Evolutionary conservation across 1,140 invertebrate genomes (phyloP).

Genomic region (Grapholita molesta): DNA sequence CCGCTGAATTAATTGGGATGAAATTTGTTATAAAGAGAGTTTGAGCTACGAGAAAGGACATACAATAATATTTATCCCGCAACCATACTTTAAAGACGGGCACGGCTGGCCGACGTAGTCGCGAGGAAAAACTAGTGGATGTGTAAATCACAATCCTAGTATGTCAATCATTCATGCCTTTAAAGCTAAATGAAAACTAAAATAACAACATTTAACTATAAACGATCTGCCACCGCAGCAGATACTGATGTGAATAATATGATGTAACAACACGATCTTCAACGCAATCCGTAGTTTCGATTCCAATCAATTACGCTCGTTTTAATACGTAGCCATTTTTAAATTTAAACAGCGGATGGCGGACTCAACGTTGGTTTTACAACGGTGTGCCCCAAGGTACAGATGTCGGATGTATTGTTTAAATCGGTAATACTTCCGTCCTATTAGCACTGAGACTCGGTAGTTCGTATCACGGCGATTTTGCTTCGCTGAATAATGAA

Average conservation of each 20-base stretch:
- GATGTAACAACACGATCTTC: not conserved
- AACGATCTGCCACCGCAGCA: not conserved
- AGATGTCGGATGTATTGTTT: constrained; percentile 6
- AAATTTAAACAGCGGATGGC: constrained; percentile 7
- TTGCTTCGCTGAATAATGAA: constrained; percentile 37
- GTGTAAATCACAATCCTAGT: too few species aligned
- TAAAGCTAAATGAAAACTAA: not conserved
- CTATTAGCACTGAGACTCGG: not conserved
- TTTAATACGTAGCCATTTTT: constrained; percentile 9
- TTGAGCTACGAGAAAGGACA: too few species aligned
- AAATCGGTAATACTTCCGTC: not conserved
- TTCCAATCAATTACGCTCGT: constrained; percentile 13
- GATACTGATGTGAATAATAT: not conserved
- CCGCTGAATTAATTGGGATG: too few species aligned
- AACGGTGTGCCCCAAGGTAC: not conserved
- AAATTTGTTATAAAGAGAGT: too few species aligned
- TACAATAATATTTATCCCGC: too few species aligned
- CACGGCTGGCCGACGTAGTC: too few species aligned
- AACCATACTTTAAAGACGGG: too few species aligned
- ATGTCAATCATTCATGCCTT: too few species aligned
- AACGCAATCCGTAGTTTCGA: not conserved
- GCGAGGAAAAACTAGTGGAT: too few species aligned
- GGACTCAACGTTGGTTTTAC: constrained; percentile 5
- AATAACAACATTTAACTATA: not conserved
- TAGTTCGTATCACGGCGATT: constrained; percentile 27